A percentile compares a stretch with the other conserved stretches of the same genome.
These are phyloP conservation scores for Cinclus mexicanus DNA, from an alignment of 2,113 vertebrate species.

Conservation along the genomic window DNA sequence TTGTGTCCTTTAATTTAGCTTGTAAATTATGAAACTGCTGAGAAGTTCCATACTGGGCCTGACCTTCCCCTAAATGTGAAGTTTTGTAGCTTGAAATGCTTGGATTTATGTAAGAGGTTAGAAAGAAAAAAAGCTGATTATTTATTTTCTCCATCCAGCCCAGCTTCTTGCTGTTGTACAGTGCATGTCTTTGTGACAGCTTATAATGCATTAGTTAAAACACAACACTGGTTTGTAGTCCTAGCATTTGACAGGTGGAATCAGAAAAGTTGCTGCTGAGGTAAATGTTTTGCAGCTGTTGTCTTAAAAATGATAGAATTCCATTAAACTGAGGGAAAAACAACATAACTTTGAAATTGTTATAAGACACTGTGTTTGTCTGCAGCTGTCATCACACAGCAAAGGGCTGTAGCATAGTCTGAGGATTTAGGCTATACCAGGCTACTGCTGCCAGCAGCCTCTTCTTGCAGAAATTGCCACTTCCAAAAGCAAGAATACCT, in stretches of 20 bases:
- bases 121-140: not conserved
- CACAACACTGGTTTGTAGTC: not conserved
- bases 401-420: not conserved
- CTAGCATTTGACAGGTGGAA: not conserved
- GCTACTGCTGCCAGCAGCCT: not conserved
- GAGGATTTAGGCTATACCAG: not conserved
- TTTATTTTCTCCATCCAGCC: not conserved
- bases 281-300: not conserved
- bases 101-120: not conserved
- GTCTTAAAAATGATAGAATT: not conserved
- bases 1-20: not conserved
- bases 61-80: not conserved
- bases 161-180: not conserved
- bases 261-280: not conserved
- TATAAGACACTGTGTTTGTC: not conserved
- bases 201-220: not conserved
- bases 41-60: not conserved
- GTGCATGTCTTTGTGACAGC: accelerated
- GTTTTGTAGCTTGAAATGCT: not conserved
- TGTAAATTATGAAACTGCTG: not conserved
- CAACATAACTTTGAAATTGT: not conserved
- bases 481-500: not conserved
- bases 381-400: not conserved
- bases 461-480: not conserved
- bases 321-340: not conserved